Percentiles rank a stretch among this genome's conserved stretches.
phyloP scores from a whole-genome alignment of 2,888 invertebrate genomes.

The Sthenelais limicola region DNA sequence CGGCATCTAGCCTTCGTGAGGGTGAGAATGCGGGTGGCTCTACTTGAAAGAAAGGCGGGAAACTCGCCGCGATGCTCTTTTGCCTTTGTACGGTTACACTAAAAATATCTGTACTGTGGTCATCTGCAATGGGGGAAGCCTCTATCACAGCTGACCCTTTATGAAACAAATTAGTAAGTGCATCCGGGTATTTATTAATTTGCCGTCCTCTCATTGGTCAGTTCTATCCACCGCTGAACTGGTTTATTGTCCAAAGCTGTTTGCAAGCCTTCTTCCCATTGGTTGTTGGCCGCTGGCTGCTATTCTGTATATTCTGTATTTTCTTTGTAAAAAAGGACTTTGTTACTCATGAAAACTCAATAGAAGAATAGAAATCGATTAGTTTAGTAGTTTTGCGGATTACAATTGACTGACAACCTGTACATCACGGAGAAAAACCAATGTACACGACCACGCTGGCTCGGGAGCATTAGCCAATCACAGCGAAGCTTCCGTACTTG shows the following conservation, averaged over 20 bases:
- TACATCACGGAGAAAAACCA: not conserved
- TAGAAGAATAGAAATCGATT: not conserved
- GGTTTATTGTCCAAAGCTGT: not conserved
- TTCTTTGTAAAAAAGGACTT: not conserved
- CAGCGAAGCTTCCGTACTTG: conserved; percentile 1
- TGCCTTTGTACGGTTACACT: no score
- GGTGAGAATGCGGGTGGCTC: no score
- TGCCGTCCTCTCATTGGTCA: conserved; percentile 19
- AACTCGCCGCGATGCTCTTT: no score
- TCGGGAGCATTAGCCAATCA: conserved; percentile 35
- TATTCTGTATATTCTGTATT: not conserved
- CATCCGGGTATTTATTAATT: conserved; percentile 40
- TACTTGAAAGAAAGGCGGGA: no score
- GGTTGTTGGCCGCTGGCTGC: not conserved
- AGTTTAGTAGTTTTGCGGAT: not conserved
- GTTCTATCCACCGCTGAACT: conserved; percentile 20
- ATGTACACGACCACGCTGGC: not conserved
- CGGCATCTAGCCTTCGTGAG: no score
- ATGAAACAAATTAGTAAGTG: conserved; percentile 38
- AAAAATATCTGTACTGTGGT: not conserved
- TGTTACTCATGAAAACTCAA: not conserved
- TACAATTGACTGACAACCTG: not conserved
- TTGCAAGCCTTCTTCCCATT: not conserved
- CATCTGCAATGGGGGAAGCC: not conserved
- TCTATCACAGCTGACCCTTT: conserved; percentile 30